These are phyloP conservation scores for Buathra laborator DNA, from an alignment of 2,888 invertebrate genomes.

Conservation along the genomic window DNA sequence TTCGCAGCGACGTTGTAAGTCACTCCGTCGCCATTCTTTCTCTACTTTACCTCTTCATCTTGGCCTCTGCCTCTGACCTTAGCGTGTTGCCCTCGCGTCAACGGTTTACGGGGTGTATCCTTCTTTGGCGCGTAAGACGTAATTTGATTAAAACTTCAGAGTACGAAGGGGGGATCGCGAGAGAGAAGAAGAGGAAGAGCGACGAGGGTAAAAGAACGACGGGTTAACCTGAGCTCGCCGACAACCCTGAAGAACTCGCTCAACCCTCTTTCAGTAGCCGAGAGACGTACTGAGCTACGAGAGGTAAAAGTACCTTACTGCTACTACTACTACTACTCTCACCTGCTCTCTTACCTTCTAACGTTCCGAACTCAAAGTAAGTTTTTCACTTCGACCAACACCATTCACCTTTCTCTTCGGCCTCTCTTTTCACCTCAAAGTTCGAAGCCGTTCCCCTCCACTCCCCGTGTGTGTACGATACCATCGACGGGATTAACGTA, in stretches of 20 bases:
- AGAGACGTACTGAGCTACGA: conserved; percentile 48
- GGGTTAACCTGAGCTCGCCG: conserved; percentile 22
- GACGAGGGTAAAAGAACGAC: conserved; percentile 21
- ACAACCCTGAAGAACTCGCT: conserved; percentile 56
- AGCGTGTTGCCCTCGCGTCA: conserved; percentile 71
- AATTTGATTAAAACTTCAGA: conserved; percentile 79
- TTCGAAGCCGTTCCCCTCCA: not conserved
- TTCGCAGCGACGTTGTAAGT: conserved; percentile 5
- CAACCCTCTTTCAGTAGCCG: conserved; percentile 36
- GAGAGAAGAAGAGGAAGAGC: conserved; percentile 37
- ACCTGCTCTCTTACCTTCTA: conserved; percentile 6
- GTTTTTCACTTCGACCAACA: conserved; percentile 62
- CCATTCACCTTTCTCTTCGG: conserved; percentile 28
- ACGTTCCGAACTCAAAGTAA: conserved; percentile 28
- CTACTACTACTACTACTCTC: conserved; percentile 16
- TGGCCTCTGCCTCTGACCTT: conserved; percentile 29
- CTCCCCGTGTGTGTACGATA: conserved; percentile 30
- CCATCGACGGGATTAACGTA: conserved; percentile 58
- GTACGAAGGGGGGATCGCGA: conserved; percentile 30
- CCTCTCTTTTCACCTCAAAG: conserved; percentile 8
- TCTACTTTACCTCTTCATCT: conserved; percentile 37
- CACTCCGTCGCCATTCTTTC: conserved; percentile 35
- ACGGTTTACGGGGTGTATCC: conserved; percentile 72
- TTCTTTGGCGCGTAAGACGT: conserved; percentile 73
- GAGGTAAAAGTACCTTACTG: conserved; percentile 51